phyloP scores from a whole-genome alignment of 2,113 vertebrate genomes.

The Siniperca knerii region DNA sequence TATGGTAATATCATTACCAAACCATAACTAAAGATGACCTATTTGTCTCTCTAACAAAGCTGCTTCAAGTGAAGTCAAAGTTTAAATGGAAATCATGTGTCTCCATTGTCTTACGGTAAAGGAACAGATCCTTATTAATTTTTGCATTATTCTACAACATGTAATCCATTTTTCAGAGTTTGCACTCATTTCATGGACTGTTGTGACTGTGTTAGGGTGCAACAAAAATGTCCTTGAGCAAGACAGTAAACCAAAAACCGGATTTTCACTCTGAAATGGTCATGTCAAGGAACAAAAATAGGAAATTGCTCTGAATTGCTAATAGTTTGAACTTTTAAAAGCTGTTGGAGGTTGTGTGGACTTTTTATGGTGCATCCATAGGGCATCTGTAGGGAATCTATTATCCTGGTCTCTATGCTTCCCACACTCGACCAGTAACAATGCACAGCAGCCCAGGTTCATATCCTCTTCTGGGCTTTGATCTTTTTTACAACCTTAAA shows the following conservation, averaged over 20 bases:
- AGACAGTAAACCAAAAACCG: neutral
- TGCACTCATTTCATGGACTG: neutral
- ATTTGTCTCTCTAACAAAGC: neutral
- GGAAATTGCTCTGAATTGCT: neutral
- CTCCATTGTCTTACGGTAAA: neutral
- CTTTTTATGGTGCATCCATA: slow-evolving; percentile 43
- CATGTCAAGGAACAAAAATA: slow-evolving; percentile 8
- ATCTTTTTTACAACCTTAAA: slow-evolving; percentile 72
- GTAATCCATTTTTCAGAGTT: neutral
- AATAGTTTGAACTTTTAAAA: slow-evolving; percentile 37
- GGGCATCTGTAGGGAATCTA: slow-evolving; percentile 42
- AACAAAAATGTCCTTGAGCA: neutral
- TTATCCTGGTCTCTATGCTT: slow-evolving; percentile 48
- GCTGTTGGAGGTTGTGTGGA: slow-evolving; percentile 3
- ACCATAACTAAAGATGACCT: neutral
- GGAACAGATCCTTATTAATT: neutral
- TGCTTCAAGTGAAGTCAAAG: neutral
- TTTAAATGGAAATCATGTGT: neutral
- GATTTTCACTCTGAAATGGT: slow-evolving; percentile 10
- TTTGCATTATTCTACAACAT: neutral
- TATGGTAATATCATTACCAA: neutral
- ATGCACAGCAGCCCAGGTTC: slow-evolving; percentile 60
- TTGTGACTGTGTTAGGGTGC: neutral
- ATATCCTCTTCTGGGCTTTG: slow-evolving; percentile 65
- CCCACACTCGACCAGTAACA: slow-evolving; percentile 55